phyloP scores from a whole-genome alignment of 2,113 vertebrate species.

The Cinclus cinclus region DNA sequence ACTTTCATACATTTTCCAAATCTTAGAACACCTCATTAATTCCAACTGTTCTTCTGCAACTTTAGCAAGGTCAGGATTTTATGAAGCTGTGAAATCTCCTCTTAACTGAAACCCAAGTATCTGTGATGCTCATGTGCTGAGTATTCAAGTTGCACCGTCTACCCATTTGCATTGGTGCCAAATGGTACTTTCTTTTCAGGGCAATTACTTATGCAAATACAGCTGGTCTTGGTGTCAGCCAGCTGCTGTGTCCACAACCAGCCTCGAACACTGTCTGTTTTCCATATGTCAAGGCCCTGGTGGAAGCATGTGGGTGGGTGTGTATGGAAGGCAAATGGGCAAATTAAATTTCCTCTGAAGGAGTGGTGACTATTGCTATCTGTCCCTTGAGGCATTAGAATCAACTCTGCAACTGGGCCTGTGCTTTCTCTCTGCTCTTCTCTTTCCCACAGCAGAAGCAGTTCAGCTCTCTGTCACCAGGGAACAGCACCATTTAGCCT shows the following conservation, averaged over 20 bases:
- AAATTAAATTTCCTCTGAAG: not conserved
- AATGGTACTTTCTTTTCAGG: not conserved
- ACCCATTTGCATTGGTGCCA: not conserved
- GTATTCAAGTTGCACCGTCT: not conserved
- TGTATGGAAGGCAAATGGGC: not conserved
- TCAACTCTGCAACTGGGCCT: not conserved
- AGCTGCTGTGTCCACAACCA: not conserved
- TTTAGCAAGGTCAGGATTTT: not conserved
- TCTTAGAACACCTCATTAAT: not conserved
- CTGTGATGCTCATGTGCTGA: not conserved
- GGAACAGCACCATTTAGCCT: not conserved
- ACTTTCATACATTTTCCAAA: not conserved
- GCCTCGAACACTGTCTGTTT: not conserved
- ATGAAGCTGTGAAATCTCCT: not conserved
- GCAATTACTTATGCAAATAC: not conserved
- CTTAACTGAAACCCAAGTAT: not conserved
- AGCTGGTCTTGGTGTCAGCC: not conserved
- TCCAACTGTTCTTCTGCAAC: not conserved
- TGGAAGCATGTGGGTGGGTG: not conserved
- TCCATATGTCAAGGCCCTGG: not conserved
- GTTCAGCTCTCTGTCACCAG: not conserved
- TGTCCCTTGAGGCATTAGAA: not conserved
- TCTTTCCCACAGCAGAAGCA: not conserved
- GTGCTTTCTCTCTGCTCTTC: not conserved
- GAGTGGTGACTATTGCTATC: not conserved